Base-by-base conservation (phyloP, 1,140 invertebrate genomes). In the Lucilia sericata region DNA sequence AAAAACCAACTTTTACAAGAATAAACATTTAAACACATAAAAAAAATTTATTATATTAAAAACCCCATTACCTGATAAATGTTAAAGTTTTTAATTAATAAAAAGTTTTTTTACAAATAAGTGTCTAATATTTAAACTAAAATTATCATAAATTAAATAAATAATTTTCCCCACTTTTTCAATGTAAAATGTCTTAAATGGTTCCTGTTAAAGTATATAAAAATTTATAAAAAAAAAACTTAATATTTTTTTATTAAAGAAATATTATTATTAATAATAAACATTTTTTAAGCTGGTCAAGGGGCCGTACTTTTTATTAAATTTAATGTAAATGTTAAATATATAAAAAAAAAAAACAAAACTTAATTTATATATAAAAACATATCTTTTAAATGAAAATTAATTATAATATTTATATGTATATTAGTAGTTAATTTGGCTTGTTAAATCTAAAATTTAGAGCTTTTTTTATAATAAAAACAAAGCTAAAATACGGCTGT, bases 261-360 rank as follows among this genome's bases (percentile, higher is more conserved):
- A 42, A 14, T 75, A 34, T 12, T 42, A 42, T 42, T 8, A 42
- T 2, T 30, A 30, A 30, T 30, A 42, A 47, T 78, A 36, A 78
- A 78, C 2, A n/a, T 51, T 82, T 42, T 42, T 65, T 49, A 78
- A 84, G 83, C 83, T 84, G 83, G 83, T 75, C 74, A 55, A 81
- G 83, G 83, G 83, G 83, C 83, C 83, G 83, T 80, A 84, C 36
- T 80, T 30, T 80, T 80, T 80, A 80, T 49, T 78, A 84, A 34
- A 65, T 83, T n/a, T 74, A 83, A 82, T 14, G 34, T 25, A 47
- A 82, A 82, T 21, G 21, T 30, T 21, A 25, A 82, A 42, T 30
- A 30, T 30, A 21, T 17, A 55, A 21, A 42, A 19, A 34, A 78
- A 49, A 42, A 17, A 5, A 42, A 78, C 9, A 49, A 49, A 12